Conservation (phyloP, 2,888 invertebrate species). For the Sialis fuliginosa region DNA sequence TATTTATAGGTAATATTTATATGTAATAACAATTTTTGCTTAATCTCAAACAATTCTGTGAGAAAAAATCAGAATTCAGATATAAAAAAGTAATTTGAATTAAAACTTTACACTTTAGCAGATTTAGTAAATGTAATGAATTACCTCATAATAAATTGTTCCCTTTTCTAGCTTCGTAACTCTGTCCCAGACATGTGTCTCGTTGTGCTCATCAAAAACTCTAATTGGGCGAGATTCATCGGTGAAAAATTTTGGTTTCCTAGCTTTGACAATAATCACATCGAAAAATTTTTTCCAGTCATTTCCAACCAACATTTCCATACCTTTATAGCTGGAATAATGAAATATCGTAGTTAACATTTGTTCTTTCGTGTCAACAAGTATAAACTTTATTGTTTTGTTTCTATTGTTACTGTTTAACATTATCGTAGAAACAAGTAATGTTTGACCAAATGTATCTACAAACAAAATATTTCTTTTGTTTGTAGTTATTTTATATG, state of each 20-base stretch:
- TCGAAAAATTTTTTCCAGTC: constrained; percentile 88
- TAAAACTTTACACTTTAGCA: not conserved
- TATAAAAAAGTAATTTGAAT: not conserved
- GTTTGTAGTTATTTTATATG: too few relatives aligned
- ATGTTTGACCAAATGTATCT: too few relatives aligned
- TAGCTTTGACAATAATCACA: constrained; percentile 84
- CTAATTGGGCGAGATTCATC: constrained; percentile 81
- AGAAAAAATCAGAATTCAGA: not conserved
- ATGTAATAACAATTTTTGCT: not conserved
- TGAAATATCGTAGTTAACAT: constrained; percentile 5
- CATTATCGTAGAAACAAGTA: too few relatives aligned
- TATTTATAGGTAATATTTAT: too few relatives aligned
- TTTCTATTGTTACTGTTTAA: too few relatives aligned
- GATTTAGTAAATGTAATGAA: not conserved
- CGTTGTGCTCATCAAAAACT: constrained; percentile 63
- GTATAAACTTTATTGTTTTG: constrained; percentile 1
- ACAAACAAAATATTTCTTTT: too few relatives aligned
- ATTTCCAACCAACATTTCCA: constrained; percentile 72
- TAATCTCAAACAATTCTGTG: not conserved
- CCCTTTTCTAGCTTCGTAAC: constrained; percentile 76
- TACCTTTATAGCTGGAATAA: constrained; percentile 66
- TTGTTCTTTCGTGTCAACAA: not conserved
- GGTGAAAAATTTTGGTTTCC: constrained; percentile 93
- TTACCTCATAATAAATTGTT: constrained; percentile 80
- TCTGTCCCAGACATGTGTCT: constrained; percentile 80